A percentile compares a stretch with the other conserved stretches of the same genome.
Evolutionary conservation across 2,797 vertebrate species (phyloP).

Genomic region (Sitta carolinensis): DNA sequence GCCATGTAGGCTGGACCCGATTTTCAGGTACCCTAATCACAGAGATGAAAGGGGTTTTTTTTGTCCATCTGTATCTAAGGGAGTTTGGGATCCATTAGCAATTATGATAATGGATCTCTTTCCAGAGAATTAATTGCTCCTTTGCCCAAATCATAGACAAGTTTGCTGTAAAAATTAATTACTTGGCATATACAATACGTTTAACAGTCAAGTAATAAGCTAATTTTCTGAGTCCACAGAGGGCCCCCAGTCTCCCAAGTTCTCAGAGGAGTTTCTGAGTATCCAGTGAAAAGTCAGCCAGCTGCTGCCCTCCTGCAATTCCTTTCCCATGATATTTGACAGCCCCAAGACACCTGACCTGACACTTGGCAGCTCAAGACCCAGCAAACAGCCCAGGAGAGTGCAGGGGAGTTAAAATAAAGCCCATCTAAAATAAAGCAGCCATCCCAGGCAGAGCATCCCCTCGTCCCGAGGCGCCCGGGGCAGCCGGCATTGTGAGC

Average conservation of each 20-base stretch:
- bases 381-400: neutral
- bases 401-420: neutral
- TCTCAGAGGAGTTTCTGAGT: neutral
- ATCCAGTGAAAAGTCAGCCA: neutral
- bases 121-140: conserved; percentile 61
- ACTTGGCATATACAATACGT: conserved; percentile 38
- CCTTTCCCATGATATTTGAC: neutral
- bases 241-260: neutral
- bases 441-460: neutral
- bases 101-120: conserved; percentile 63
- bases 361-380: neutral
- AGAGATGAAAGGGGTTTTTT: conserved; percentile 26
- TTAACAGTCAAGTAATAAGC: conserved; percentile 62
- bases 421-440: neutral
- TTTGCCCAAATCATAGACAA: conserved; percentile 53
- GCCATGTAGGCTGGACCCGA: neutral
- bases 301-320: neutral
- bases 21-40: neutral
- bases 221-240: conserved; percentile 40
- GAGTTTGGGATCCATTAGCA: conserved; percentile 56
- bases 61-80: conserved; percentile 33
- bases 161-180: conserved; percentile 73
- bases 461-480: no score
- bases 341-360: neutral
- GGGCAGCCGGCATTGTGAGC: no score